Conservation (phyloP, 2,888 invertebrate genomes). For the Morinoia aosen region DNA sequence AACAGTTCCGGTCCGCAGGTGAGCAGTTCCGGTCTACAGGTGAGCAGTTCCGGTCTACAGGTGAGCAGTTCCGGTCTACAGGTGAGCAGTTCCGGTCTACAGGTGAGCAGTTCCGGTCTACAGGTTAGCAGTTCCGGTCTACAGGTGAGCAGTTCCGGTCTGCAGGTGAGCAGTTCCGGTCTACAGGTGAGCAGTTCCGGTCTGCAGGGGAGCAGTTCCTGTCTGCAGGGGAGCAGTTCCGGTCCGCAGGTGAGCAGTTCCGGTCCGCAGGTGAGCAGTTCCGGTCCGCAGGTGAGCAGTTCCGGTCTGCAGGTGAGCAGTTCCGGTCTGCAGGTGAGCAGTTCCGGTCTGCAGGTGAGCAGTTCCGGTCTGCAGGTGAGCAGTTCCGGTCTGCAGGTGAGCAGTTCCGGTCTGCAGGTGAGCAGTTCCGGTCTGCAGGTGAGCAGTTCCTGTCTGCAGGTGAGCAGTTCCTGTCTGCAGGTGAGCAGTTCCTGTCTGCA, state of each 20-base stretch:
- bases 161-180: too few species aligned
- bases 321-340: constrained; percentile 62
- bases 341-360: not conserved
- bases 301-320: constrained; percentile 44
- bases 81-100: not conserved
- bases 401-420: not conserved
- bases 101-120: not conserved
- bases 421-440: not conserved
- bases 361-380: constrained; percentile 33
- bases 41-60: not conserved
- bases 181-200: too few species aligned
- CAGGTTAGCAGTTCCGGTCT: not conserved
- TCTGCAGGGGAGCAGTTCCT: too few species aligned
- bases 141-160: too few species aligned
- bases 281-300: not conserved
- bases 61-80: not conserved
- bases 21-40: not conserved
- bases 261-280: constrained; percentile 58
- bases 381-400: constrained; percentile 62
- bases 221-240: too few species aligned
- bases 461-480: constrained; percentile 60
- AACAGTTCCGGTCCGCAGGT: constrained; percentile 62
- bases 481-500: constrained; percentile 28
- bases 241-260: constrained; percentile 61
- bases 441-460: too few species aligned